phyloP scores from a whole-genome alignment of 2,888 invertebrate genomes.

The Tanytarsus gracilentus region DNA sequence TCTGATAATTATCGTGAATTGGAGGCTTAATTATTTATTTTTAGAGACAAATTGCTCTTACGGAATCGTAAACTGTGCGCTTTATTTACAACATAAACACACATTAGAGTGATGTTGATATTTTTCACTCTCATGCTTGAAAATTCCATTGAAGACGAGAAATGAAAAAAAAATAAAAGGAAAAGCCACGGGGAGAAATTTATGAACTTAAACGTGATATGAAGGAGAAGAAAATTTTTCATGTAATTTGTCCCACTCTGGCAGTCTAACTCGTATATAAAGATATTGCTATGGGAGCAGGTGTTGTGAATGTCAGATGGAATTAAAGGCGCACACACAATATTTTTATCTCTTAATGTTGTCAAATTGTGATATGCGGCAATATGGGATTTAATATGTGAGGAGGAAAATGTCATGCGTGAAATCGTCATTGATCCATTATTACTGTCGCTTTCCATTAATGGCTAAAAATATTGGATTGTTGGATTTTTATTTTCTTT shows the following conservation, averaged over 20 bases:
- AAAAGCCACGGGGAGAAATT: background rate
- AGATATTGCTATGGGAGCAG: slow-evolving; percentile 8
- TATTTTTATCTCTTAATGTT: slow-evolving; percentile 17
- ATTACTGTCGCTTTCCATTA: no score
- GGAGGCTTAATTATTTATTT: slow-evolving; percentile 9
- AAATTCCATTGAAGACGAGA: background rate
- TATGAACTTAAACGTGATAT: background rate
- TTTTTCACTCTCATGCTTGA: background rate
- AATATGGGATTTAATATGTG: slow-evolving; percentile 8
- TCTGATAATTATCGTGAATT: slow-evolving; percentile 12
- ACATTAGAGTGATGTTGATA: slow-evolving; percentile 2
- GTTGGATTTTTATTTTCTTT: no score
- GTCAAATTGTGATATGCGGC: background rate
- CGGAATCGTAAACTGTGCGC: slow-evolving; percentile 5
- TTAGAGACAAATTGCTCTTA: slow-evolving; percentile 18
- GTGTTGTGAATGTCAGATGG: slow-evolving; percentile 22
- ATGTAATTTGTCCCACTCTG: no score
- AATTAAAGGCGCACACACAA: slow-evolving; percentile 14
- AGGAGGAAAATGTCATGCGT: background rate
- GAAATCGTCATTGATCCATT: background rate
- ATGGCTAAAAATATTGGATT: no score
- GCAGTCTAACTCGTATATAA: no score
- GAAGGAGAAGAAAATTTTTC: background rate
- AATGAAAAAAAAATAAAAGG: background rate
- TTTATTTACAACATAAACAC: slow-evolving; percentile 21